Percentiles rank a stretch among this genome's conserved stretches.
Evolutionary conservation across 2,797 vertebrate species (phyloP).

Genomic region (Cossypha dichroa): DNA sequence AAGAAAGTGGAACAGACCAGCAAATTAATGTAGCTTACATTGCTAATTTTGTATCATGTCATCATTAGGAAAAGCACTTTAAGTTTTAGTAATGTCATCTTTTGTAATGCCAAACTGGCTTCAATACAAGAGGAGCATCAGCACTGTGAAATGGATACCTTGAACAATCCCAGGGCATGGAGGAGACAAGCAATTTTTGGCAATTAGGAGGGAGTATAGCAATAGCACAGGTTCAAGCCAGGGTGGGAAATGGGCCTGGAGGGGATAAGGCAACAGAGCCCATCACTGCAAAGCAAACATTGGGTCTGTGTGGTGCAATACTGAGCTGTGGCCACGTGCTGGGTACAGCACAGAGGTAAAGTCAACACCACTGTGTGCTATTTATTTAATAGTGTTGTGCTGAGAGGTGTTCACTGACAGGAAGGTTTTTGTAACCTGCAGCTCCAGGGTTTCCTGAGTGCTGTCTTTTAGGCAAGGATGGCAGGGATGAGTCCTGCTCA

Average conservation of each 20-base stretch:
- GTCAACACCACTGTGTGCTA: not conserved
- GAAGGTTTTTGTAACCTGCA: not conserved
- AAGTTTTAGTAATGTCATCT: not conserved
- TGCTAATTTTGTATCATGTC: not conserved
- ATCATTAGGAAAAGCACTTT: not conserved
- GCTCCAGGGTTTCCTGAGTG: not conserved
- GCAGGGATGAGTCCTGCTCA: not conserved
- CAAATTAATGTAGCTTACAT: not conserved
- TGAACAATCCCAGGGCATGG: not conserved
- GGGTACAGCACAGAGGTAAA: not conserved
- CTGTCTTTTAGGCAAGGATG: not conserved
- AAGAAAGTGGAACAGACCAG: not conserved
- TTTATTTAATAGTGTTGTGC: not conserved
- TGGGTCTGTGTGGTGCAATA: not conserved
- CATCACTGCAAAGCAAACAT: not conserved
- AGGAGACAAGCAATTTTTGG: not conserved
- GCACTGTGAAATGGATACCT: not conserved
- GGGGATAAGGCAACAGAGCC: not conserved
- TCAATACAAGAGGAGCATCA: not conserved
- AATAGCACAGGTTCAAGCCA: not conserved
- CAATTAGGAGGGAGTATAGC: not conserved
- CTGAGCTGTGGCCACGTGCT: not conserved
- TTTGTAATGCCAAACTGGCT: not conserved
- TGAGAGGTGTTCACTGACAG: not conserved
- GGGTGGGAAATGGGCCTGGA: not conserved